Evolutionary conservation across 2,888 invertebrate genomes (phyloP).

Genomic region (Zaprionus obscuricornis): DNA sequence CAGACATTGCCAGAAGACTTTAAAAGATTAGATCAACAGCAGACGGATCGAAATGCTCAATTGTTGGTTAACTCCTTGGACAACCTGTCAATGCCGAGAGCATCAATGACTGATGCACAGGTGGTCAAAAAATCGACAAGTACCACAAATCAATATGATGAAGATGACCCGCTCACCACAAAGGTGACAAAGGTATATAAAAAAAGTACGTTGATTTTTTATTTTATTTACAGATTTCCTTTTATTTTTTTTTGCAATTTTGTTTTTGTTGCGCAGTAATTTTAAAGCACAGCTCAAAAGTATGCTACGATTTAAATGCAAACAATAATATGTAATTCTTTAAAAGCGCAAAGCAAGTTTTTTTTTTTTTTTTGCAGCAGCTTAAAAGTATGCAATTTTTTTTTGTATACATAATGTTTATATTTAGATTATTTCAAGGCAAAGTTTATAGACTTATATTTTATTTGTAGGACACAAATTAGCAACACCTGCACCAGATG

Average conservation of each 20-base stretch:
- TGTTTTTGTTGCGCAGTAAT: too few relatives aligned
- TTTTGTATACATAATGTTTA: too few relatives aligned
- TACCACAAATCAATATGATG: slow-evolving; percentile 25
- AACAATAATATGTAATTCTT: too few relatives aligned
- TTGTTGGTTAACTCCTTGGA: slow-evolving; percentile 1
- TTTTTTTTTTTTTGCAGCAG: neutral
- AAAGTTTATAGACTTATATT: neutral
- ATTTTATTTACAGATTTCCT: neutral
- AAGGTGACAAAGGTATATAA: slow-evolving; percentile 51
- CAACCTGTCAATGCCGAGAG: neutral
- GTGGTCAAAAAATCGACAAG: neutral
- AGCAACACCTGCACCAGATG: neutral
- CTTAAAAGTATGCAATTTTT: neutral
- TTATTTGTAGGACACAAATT: slow-evolving; percentile 5
- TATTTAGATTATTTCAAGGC: too few relatives aligned
- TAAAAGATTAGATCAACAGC: neutral
- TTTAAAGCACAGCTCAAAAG: too few relatives aligned
- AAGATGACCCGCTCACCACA: slow-evolving; percentile 41
- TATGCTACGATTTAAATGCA: too few relatives aligned
- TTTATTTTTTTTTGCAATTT: neutral
- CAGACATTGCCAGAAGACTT: neutral
- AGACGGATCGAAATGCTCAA: neutral
- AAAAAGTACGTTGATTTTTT: slow-evolving; percentile 48
- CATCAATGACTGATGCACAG: slow-evolving; percentile 3
- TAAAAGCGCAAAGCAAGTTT: too few relatives aligned